phyloP scores from a whole-genome alignment of 2,113 vertebrate species.

The Clinocottus analis region DNA sequence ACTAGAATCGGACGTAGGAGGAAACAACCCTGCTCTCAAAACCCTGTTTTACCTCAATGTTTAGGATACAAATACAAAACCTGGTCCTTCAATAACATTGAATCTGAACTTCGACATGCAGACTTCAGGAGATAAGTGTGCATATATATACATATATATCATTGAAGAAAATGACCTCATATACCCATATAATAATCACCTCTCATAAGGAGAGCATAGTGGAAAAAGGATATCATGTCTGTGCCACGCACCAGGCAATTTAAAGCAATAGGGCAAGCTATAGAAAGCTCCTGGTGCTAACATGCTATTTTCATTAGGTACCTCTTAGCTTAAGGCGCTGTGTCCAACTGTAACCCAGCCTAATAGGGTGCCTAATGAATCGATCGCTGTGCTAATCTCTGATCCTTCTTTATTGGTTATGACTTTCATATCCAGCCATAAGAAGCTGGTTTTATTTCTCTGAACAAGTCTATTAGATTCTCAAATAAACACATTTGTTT shows the following conservation, averaged over 20 bases:
- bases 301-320: constrained; percentile 16
- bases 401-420: constrained; percentile 17
- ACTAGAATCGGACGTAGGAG: constrained; percentile 10
- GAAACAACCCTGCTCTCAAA: not conserved
- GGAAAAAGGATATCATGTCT: not conserved
- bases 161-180: not conserved
- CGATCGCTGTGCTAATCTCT: not conserved
- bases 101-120: not conserved
- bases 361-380: constrained; percentile 21
- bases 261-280: not conserved
- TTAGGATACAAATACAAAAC: not conserved
- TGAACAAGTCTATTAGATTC: constrained; percentile 23
- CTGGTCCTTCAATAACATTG: not conserved
- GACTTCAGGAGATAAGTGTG: no score
- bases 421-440: not conserved
- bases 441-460: constrained; percentile 2
- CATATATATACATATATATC: not conserved
- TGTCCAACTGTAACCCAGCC: constrained; percentile 8
- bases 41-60: not conserved
- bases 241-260: not conserved
- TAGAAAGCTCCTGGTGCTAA: constrained; percentile 4
- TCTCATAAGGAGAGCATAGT: not conserved
- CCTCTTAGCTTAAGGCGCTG: not conserved
- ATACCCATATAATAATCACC: constrained; percentile 8
- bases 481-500: constrained; percentile 29